phyloP scores from a whole-genome alignment of 2,888 invertebrate species.

The Cyrtodaria siliqua region DNA sequence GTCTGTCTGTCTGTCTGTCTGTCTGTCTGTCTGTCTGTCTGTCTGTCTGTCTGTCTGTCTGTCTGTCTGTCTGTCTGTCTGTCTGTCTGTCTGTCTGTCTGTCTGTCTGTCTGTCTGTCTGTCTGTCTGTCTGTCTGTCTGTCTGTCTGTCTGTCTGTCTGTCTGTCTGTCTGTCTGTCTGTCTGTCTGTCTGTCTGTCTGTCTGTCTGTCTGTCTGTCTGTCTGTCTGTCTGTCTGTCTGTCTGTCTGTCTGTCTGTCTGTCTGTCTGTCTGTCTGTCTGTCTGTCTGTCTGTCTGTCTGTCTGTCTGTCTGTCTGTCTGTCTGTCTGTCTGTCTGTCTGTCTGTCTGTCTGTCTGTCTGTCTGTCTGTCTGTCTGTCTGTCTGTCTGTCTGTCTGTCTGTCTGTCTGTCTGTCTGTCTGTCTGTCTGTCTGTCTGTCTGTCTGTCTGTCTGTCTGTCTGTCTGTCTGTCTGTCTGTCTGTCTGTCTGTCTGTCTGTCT shows the following conservation, averaged over 20 bases:
- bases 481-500: background rate
- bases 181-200: no score
- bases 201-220: no score
- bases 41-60: slow-evolving; percentile 1
- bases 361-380: background rate
- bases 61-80: background rate
- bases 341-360: background rate
- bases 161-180: background rate
- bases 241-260: no score
- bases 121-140: background rate
- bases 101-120: background rate
- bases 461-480: background rate
- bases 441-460: background rate
- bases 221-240: no score
- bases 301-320: no score
- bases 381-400: background rate
- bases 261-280: background rate
- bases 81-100: slow-evolving; percentile 9
- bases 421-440: slow-evolving; percentile 9
- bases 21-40: background rate
- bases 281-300: no score
- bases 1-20: background rate
- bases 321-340: slow-evolving; percentile 6
- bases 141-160: background rate
- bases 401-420: slow-evolving; percentile 6